These are phyloP conservation scores for Crotalus tigris DNA, from an alignment of 2,113 vertebrate species.

Conservation along the genomic window DNA sequence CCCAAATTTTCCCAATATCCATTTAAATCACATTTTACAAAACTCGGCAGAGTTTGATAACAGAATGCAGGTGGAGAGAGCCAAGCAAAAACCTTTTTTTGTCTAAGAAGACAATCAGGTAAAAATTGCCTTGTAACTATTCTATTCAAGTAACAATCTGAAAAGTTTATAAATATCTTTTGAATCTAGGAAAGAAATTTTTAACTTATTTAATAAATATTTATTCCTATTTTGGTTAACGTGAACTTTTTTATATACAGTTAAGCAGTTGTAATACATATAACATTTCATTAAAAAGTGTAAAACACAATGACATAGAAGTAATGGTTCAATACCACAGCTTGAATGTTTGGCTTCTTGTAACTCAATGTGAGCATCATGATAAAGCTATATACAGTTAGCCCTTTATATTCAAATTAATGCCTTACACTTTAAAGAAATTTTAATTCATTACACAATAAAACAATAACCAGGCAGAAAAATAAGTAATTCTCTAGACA, in stretches of 20 bases:
- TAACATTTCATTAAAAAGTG: neutral
- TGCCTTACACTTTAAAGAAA: neutral
- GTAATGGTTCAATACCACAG: neutral
- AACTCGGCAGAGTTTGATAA: neutral
- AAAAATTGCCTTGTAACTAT: neutral
- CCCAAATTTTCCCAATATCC: neutral
- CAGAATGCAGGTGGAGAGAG: neutral
- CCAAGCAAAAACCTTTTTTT: neutral
- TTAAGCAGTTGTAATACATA: conserved; percentile 9
- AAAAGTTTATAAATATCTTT: neutral
- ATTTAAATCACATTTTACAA: neutral
- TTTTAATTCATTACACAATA: conserved; percentile 15
- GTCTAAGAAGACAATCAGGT: neutral
- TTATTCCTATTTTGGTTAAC: neutral
- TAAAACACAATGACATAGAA: neutral
- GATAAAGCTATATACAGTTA: neutral
- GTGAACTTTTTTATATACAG: neutral
- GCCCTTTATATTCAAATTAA: neutral
- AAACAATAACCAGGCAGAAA: conserved; percentile 24
- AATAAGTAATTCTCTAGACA: conserved; percentile 2
- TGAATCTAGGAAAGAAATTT: neutral
- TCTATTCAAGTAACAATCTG: neutral
- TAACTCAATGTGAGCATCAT: neutral
- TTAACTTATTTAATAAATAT: neutral
- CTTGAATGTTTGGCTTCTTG: neutral